phyloP scores from a whole-genome alignment of 1,140 invertebrate species.

The Metaphire vulgaris region DNA sequence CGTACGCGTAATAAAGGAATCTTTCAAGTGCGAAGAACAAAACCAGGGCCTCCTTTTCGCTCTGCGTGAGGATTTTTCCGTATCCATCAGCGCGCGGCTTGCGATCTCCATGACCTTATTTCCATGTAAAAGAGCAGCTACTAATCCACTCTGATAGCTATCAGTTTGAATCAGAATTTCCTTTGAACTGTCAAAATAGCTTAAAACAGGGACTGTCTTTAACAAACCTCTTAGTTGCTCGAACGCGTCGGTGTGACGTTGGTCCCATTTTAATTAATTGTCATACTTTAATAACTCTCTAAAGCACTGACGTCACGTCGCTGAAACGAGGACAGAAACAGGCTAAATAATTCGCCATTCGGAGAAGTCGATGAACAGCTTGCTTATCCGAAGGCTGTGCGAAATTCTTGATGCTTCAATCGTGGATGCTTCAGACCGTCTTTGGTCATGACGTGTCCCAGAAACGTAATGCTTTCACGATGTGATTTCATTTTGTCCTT shows the following conservation, averaged over 20 bases:
- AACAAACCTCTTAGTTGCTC: constrained; percentile 32
- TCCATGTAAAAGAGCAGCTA: constrained; percentile 51
- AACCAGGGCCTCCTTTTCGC: constrained; percentile 54
- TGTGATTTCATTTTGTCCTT: constrained; percentile 36
- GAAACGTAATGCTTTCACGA: constrained; percentile 13
- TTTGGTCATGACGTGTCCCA: constrained; percentile 39
- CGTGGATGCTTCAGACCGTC: constrained; percentile 47
- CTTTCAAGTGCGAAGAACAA: constrained; percentile 51
- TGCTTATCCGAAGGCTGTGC: constrained; percentile 29
- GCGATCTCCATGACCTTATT: constrained; percentile 50
- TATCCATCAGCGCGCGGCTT: constrained; percentile 46
- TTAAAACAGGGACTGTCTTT: constrained; percentile 31
- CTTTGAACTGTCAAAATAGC: constrained; percentile 35
- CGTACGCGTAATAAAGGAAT: constrained; percentile 50
- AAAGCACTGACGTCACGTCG: constrained; percentile 10
- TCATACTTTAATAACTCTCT: constrained; percentile 16
- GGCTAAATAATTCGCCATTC: constrained; percentile 34
- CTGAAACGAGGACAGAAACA: constrained; percentile 32
- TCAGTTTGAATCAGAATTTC: constrained; percentile 35
- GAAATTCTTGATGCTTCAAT: constrained; percentile 38
- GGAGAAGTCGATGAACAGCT: constrained; percentile 33
- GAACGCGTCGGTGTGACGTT: constrained; percentile 27
- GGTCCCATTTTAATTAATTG: constrained; percentile 7
- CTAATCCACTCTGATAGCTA: constrained; percentile 42
- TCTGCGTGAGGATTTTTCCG: constrained; percentile 52